Conservation (phyloP, 2,888 invertebrate species). For the Apodemia hepburni region DNA sequence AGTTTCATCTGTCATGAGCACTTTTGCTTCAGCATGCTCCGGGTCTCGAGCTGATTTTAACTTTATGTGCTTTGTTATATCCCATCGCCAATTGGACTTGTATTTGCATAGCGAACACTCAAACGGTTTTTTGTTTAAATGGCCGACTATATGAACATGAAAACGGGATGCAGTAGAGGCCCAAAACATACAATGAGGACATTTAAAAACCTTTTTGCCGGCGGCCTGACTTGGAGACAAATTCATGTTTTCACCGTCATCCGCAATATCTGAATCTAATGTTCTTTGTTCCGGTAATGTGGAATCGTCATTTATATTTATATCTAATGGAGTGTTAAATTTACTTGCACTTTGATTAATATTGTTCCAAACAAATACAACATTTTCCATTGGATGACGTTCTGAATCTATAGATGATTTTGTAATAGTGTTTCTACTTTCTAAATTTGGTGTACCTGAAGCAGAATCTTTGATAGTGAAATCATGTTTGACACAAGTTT, state of each 20-base stretch:
- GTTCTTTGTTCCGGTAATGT: slow-evolving; percentile 58
- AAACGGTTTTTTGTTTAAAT: slow-evolving; percentile 95
- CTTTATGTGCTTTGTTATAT: slow-evolving; percentile 97
- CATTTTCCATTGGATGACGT: slow-evolving; percentile 89
- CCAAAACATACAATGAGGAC: slow-evolving; percentile 95
- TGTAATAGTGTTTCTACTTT: slow-evolving; percentile 44
- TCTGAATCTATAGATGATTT: slow-evolving; percentile 56
- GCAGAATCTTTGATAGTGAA: slow-evolving; percentile 41
- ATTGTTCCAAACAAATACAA: slow-evolving; percentile 91
- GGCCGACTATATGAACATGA: slow-evolving; percentile 96
- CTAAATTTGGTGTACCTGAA: slow-evolving; percentile 50
- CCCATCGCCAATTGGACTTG: slow-evolving; percentile 98
- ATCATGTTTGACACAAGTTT: slow-evolving; percentile 82
- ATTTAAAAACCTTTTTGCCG: slow-evolving; percentile 92
- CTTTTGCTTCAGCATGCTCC: slow-evolving; percentile 89
- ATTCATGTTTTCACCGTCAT: slow-evolving; percentile 80
- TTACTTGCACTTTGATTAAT: slow-evolving; percentile 69
- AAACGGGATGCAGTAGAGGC: slow-evolving; percentile 95
- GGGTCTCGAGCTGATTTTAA: slow-evolving; percentile 92
- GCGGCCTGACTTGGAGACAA: slow-evolving; percentile 82
- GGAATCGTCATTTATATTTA: slow-evolving; percentile 68
- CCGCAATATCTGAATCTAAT: slow-evolving; percentile 58
- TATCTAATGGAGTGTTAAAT: slow-evolving; percentile 63
- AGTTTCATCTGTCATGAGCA: slow-evolving; percentile 94
- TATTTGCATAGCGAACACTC: slow-evolving; percentile 97